A percentile compares a stretch with the other conserved stretches of the same genome.
These are phyloP conservation scores for Blastobasis adustella DNA, from an alignment of 2,888 invertebrate genomes.

Conservation along the genomic window DNA sequence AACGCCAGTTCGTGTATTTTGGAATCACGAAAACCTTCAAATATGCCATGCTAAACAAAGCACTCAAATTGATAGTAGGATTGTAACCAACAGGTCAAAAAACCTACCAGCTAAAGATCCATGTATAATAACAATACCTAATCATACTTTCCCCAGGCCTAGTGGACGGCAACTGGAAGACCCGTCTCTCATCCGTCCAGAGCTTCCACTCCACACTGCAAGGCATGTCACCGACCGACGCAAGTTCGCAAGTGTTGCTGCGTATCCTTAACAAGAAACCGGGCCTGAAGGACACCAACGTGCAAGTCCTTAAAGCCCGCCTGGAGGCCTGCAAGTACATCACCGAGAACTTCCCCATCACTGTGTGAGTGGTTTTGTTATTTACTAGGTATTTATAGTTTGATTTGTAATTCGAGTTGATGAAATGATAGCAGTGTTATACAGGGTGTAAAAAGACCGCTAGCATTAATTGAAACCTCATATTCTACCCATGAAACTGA, in stretches of 20 bases:
- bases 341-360: conserved; percentile 83
- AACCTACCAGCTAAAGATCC: too few relatives aligned
- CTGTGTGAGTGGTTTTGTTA: conserved; percentile 64
- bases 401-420: too few relatives aligned
- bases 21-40: too few relatives aligned
- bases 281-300: conserved; percentile 92
- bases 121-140: too few relatives aligned
- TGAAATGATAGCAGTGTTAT: too few relatives aligned
- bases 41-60: too few relatives aligned
- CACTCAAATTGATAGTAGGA: too few relatives aligned
- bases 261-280: conserved; percentile 87
- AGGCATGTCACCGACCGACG: conserved; percentile 76
- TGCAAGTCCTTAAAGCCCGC: conserved; percentile 90
- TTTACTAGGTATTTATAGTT: too few relatives aligned
- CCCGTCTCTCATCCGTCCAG: conserved; percentile 83
- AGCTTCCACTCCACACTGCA: conserved; percentile 78
- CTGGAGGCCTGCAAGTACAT: conserved; percentile 86
- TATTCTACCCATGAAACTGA: too few relatives aligned
- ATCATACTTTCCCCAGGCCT: conserved; percentile 62
- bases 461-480: too few relatives aligned
- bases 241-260: conserved; percentile 84
- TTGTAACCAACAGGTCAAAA: too few relatives aligned
- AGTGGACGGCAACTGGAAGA: conserved; percentile 90
- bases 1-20: too few relatives aligned
- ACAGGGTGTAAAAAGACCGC: background rate